Base-by-base conservation (phyloP, 2,797 vertebrate species). In the Lerista edwardsae region DNA sequence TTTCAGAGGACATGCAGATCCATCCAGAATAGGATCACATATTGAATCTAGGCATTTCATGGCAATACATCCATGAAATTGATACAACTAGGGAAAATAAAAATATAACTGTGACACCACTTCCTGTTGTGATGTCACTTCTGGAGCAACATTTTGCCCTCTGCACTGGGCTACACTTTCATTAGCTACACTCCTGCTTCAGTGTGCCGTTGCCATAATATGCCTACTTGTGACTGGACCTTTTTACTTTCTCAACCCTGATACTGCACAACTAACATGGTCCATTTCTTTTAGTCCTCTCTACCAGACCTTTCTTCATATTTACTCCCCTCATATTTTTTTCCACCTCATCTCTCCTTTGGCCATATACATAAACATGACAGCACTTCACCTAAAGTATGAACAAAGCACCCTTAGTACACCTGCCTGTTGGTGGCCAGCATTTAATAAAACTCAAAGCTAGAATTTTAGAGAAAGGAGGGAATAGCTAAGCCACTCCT, bases 291-390 rank as follows among this genome's bases (percentile, higher is more conserved):
- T 84, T 44, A 47, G 82, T 86, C 9, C 14, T 23, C 84, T 84
- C 44, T 77, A 85, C 61, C 69, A n/a, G 1, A 78, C 87, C 44
- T 31, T 2, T 65, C 61, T 69, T 62, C 75, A 36, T 78, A 89
- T 88, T 88, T 90, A 55, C 19, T 81, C 77, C 85, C 82, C 88
- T 84, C 57, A 31, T 1, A 85, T 87, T 88, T 47, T n/a, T 39
- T 77, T 59, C 84, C 65, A 64, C 86, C 27, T 55, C 15, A 55
- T 67, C 84, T 83, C 80, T 84, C 73, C 88, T 61, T 67, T 25
- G 87, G 84, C 41, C 80, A 84, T 79, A 76, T 82, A 69, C 0
- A 0, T 71, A 12, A 68, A 21, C 31, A 84, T 27, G 17, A n/a
- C 34, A 1, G 19, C 8, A 3, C 84, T 90, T 87, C 84, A 82